These are phyloP conservation scores for Heteromurus nitidus DNA, from an alignment of 2,888 invertebrate species.

Conservation along the genomic window DNA sequence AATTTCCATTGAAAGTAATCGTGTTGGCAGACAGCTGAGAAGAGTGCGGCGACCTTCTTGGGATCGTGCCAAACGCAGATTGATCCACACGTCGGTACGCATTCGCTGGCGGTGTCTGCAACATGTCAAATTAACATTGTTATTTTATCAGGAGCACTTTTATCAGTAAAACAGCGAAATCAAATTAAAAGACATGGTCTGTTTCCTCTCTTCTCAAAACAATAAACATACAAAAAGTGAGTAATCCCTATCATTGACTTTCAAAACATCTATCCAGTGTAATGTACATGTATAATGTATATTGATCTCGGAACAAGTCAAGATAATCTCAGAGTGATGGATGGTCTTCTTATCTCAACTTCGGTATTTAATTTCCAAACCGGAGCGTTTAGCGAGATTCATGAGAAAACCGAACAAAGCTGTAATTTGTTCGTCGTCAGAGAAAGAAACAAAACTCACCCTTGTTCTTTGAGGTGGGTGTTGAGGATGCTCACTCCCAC, in stretches of 20 bases:
- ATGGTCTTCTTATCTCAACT: conserved; percentile 3
- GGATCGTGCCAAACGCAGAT: conserved; percentile 73
- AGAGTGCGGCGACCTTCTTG: conserved; percentile 70
- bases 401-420: not conserved
- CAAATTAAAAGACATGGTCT: not conserved
- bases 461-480: conserved; percentile 53
- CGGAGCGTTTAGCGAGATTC: not conserved
- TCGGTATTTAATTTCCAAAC: not conserved
- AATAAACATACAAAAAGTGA: not conserved
- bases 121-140: conserved; percentile 53
- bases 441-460: conserved; percentile 53
- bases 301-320: not conserved
- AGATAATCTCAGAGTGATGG: conserved; percentile 8
- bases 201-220: conserved; percentile 5
- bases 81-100: conserved; percentile 82
- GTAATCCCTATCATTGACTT: too few relatives aligned
- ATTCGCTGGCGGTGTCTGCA: conserved; percentile 84
- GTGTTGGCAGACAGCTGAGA: conserved; percentile 68
- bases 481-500: conserved; percentile 52
- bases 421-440: not conserved
- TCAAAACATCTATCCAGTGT: too few relatives aligned
- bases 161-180: conserved; percentile 5
- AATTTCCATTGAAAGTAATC: conserved; percentile 58
- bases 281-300: too few relatives aligned
- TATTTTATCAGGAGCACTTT: conserved; percentile 42